These are phyloP conservation scores for Piaya cayana DNA, from an alignment of 2,113 vertebrate genomes.

Conservation along the genomic window DNA sequence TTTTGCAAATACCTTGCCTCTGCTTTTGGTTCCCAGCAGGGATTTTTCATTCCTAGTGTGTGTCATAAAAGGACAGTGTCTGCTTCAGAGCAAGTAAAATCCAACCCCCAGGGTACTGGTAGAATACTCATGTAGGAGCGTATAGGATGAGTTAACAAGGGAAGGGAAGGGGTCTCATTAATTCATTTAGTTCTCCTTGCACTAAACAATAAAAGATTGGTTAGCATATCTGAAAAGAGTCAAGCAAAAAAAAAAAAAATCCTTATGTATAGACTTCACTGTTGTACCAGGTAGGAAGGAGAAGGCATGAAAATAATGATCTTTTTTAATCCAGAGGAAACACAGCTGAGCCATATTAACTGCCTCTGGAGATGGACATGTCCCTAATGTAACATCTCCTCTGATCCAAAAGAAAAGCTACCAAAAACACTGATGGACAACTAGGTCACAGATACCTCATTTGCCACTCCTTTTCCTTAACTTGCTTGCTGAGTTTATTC, in stretches of 20 bases:
- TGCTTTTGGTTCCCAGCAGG: neutral
- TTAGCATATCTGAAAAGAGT: neutral
- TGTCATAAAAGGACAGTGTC: neutral
- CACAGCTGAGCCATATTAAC: neutral
- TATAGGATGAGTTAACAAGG: neutral
- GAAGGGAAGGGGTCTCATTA: neutral
- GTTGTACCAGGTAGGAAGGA: neutral
- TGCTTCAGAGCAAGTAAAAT: neutral
- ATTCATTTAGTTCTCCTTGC: neutral
- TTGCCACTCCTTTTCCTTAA: neutral
- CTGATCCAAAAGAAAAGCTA: neutral
- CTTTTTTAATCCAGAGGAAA: neutral
- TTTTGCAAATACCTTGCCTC: neutral
- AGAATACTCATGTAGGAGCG: accelerated
- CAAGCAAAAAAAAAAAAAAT: neutral
- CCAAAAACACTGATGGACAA: neutral
- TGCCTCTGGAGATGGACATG: neutral
- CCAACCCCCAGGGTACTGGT: neutral
- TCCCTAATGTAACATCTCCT: neutral
- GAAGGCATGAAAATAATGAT: neutral
- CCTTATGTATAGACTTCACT: neutral
- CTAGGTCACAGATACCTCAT: neutral
- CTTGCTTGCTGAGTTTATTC: slow-evolving; percentile 42
- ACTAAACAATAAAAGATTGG: neutral
- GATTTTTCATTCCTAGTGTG: neutral